Evolutionary conservation across 2,113 vertebrate species (phyloP).

Genomic region (Chamaetylas fuelleborni): DNA sequence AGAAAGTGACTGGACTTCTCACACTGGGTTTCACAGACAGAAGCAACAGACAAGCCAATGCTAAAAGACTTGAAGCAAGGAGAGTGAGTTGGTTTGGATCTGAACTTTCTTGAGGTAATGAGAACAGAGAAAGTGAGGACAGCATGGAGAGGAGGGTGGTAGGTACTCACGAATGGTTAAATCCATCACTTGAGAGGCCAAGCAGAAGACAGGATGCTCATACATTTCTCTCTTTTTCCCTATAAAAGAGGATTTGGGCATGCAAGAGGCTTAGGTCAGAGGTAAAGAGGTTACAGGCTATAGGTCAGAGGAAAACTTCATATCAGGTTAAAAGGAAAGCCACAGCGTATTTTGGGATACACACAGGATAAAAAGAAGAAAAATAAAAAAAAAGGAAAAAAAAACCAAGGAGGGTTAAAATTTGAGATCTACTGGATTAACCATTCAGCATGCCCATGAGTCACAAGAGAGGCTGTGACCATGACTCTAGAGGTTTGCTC

Average conservation of each 20-base stretch:
- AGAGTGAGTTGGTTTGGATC: slow-evolving; percentile 82
- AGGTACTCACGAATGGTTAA: slow-evolving; percentile 99
- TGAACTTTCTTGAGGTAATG: slow-evolving; percentile 81
- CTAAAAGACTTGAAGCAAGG: slow-evolving; percentile 83
- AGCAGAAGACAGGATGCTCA: slow-evolving; percentile 99
- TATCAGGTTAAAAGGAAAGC: slow-evolving; percentile 84
- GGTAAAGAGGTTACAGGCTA: slow-evolving; percentile 86
- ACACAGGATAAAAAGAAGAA: slow-evolving; percentile 73
- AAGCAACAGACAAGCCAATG: slow-evolving; percentile 87
- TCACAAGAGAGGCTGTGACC: slow-evolving; percentile 81
- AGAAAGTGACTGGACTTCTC: slow-evolving; percentile 84
- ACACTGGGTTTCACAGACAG: slow-evolving; percentile 90
- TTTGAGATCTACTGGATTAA: slow-evolving; percentile 83
- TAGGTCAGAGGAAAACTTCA: slow-evolving; percentile 88
- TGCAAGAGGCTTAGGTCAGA: slow-evolving; percentile 98
- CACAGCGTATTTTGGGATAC: slow-evolving; percentile 78
- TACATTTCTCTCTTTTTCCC: slow-evolving; percentile 99
- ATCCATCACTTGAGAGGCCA: slow-evolving; percentile 99
- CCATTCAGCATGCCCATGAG: slow-evolving; percentile 88
- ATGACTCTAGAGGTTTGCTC: slow-evolving; percentile 80
- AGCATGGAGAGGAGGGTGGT: slow-evolving; percentile 86
- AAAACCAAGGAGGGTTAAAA: slow-evolving; percentile 68
- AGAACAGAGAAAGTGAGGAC: slow-evolving; percentile 81
- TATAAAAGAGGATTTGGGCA: slow-evolving; percentile 99
- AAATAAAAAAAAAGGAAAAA: background rate